phyloP scores from a whole-genome alignment of 2,113 vertebrate genomes.

The Notothenia rossii region DNA sequence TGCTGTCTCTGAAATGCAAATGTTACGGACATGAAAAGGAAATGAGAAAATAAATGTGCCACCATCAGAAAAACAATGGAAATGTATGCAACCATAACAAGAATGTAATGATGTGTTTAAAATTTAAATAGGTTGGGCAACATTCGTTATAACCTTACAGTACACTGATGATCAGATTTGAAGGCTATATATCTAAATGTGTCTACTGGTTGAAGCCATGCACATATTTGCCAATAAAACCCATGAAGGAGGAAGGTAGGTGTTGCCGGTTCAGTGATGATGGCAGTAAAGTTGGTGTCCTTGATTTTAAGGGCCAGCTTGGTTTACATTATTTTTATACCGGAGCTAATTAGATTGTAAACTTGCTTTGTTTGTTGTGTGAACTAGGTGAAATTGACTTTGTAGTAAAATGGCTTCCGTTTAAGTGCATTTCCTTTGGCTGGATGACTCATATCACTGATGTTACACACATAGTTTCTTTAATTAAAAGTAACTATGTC shows the following conservation, averaged over 20 bases:
- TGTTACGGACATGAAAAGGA: conserved; percentile 67
- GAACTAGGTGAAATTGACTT: too few species aligned
- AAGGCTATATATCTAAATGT: background rate
- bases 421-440: too few species aligned
- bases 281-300: background rate
- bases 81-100: conserved; percentile 21
- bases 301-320: background rate
- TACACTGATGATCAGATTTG: background rate
- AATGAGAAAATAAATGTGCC: conserved; percentile 44
- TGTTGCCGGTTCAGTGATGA: background rate
- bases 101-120: conserved; percentile 27
- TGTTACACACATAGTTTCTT: background rate
- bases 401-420: too few species aligned
- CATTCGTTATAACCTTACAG: background rate
- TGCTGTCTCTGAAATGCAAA: conserved; percentile 72
- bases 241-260: background rate
- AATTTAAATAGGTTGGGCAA: background rate
- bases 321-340: background rate
- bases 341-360: background rate
- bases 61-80: conserved; percentile 39
- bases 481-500: background rate
- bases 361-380: background rate
- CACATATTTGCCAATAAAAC: background rate
- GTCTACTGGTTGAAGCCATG: background rate
- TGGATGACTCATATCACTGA: background rate